These are phyloP conservation scores for Marisa cornuarietis DNA, from an alignment of 1,140 invertebrate genomes.

Conservation along the genomic window DNA sequence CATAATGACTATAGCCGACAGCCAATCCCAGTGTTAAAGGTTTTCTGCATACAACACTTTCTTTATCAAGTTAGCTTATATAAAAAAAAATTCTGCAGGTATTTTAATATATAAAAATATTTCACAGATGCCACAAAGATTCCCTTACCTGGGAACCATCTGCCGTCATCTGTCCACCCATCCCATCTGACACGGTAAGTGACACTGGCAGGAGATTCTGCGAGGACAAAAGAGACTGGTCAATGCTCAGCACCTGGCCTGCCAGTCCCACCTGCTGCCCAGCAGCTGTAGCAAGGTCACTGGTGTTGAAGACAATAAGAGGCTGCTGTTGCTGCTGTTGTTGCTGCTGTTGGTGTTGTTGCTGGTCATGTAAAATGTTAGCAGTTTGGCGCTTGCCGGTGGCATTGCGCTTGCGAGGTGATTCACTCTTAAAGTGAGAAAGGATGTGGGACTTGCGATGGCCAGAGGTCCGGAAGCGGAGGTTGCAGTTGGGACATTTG, in stretches of 20 bases:
- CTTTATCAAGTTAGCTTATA: not conserved
- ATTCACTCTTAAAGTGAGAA: conserved; percentile 65
- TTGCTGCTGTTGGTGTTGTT: conserved; percentile 32
- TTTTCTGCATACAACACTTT: not conserved
- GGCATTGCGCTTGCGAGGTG: conserved; percentile 35
- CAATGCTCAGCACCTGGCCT: conserved; percentile 59
- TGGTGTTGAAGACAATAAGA: conserved; percentile 16
- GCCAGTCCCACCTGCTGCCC: conserved; percentile 13
- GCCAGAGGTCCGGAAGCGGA: conserved; percentile 72
- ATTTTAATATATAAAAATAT: not conserved
- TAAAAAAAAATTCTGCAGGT: not conserved
- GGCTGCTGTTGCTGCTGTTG: conserved; percentile 19
- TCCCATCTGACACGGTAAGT: conserved; percentile 47
- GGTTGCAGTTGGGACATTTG: conserved; percentile 73
- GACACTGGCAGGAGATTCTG: conserved; percentile 57
- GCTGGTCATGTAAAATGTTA: conserved; percentile 5
- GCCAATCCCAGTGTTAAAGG: not conserved
- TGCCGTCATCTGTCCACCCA: conserved; percentile 37
- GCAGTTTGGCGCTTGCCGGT: conserved; percentile 1
- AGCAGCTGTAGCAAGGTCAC: not conserved
- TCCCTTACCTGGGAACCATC: conserved; percentile 13
- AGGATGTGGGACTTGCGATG: conserved; percentile 67
- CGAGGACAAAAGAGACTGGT: conserved; percentile 49
- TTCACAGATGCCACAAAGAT: not conserved
- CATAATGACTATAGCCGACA: no score